Base-by-base conservation (phyloP, 1,140 invertebrate species). In the Cherax destructor region DNA sequence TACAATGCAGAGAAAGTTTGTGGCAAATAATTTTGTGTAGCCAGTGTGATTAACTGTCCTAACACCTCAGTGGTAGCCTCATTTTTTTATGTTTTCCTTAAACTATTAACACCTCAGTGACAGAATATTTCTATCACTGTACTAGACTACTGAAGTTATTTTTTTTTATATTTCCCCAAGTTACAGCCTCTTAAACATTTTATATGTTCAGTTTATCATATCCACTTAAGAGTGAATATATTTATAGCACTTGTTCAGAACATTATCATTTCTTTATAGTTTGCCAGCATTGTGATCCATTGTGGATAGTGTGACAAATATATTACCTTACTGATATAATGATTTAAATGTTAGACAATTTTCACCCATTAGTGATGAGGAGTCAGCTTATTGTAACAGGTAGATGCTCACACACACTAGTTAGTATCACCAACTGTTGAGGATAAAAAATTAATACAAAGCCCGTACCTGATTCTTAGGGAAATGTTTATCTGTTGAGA, bases 401-500 rank as follows among this genome's bases (percentile, higher is more conserved):
- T 81, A 81, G 49, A 56, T 41, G 50, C 56, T 56, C 79, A 81
- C 79, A 56, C 56, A 59, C 16, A 81, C 24, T 56, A 6, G 11
- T 24, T 81, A 81, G 79, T 81, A 56, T 81, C 85, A 86, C 85
- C 85, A 78, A 72, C 84, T 77, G 85, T 74, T 77, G 85, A 90
- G 80, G 83, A 85, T 83, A 41, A 84, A 65, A 84, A 78, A 16
- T n/a, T 91, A 84, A 91, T 91, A 91, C 88, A 91, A 91, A 91
- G 81, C 81, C 88, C 72, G 88, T 91, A 91, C 88, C 88, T 91
- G 88, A 91, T 84, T 84, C 81, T 84, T 85, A 69, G 88, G 69
- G 50, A 91, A 91, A 78, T 78, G 72, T 78, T 61, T 77, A 84
- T 83, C 83, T 77, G 59, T 89, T 83, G 79, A 89, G 21, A 88